These are phyloP conservation scores for Chloebia gouldiae DNA, from an alignment of 2,113 vertebrate genomes.

Conservation along the genomic window DNA sequence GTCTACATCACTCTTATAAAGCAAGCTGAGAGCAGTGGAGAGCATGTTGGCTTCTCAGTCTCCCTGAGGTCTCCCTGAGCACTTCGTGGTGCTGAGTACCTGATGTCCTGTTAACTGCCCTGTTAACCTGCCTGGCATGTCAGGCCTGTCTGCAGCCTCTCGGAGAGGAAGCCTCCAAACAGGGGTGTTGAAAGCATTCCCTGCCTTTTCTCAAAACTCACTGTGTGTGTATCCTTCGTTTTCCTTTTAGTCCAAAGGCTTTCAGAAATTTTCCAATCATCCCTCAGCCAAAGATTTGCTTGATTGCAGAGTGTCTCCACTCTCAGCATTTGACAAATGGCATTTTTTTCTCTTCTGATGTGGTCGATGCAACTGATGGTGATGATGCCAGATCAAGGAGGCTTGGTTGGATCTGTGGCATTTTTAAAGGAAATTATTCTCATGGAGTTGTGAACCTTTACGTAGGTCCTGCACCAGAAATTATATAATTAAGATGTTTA, in stretches of 20 bases:
- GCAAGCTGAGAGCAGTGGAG: background rate
- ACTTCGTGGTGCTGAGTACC: background rate
- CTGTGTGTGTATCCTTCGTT: background rate
- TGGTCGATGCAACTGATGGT: accelerated
- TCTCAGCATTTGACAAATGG: background rate
- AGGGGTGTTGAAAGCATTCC: background rate
- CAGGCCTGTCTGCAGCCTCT: background rate
- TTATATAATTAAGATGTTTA: background rate
- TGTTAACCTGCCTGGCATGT: background rate
- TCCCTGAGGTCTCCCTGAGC: background rate
- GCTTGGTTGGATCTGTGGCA: background rate
- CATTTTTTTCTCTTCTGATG: background rate
- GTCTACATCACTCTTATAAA: background rate
- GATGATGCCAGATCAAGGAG: background rate
- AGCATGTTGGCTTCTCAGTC: background rate
- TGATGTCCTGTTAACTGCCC: slow-evolving; percentile 14
- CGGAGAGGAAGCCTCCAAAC: background rate
- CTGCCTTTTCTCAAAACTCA: background rate
- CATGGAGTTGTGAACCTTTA: background rate
- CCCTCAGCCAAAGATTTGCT: background rate
- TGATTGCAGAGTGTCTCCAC: background rate
- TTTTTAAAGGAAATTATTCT: background rate
- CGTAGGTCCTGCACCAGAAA: background rate
- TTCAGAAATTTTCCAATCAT: background rate
- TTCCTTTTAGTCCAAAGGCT: background rate